A percentile compares a stretch with the other conserved stretches of the same genome.
Evolutionary conservation across 2,888 invertebrate species (phyloP).

Genomic region (Caenorhabditis drosophilae): DNA sequence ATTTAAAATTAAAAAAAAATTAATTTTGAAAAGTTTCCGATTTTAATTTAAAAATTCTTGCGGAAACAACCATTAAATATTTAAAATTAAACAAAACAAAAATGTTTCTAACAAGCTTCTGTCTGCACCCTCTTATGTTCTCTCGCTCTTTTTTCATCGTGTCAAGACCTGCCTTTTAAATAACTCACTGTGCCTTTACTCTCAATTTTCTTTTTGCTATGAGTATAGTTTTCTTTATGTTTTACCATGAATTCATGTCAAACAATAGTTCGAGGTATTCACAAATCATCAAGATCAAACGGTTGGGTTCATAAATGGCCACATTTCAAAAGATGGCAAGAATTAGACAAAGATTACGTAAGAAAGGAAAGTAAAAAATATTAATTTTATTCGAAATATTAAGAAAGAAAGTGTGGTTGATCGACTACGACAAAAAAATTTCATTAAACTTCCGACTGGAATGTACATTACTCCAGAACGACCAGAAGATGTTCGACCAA

Average conservation of each 20-base stretch:
- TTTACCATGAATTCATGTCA: conserved; percentile 14
- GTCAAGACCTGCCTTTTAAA: conserved; percentile 12
- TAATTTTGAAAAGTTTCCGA: background rate
- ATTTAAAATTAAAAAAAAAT: conserved; percentile 6
- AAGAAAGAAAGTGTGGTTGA: conserved; percentile 51
- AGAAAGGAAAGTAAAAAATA: conserved; percentile 3
- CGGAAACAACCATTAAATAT: no score
- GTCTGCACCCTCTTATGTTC: background rate
- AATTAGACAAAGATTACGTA: conserved; percentile 40
- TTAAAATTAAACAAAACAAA: background rate
- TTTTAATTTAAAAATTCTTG: background rate
- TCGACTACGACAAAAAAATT: conserved; percentile 44
- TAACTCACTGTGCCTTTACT: conserved; percentile 27
- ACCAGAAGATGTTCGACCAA: conserved; percentile 58
- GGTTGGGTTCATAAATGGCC: conserved; percentile 45
- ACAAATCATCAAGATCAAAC: conserved; percentile 11
- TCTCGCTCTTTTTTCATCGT: conserved; percentile 7
- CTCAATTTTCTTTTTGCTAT: background rate
- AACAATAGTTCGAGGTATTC: conserved; percentile 7
- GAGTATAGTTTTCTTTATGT: no score
- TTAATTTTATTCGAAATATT: background rate
- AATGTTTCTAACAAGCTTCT: background rate
- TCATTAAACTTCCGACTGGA: conserved; percentile 56
- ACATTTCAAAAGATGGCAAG: conserved; percentile 51
- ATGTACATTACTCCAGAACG: conserved; percentile 63